Evolutionary conservation across 2,797 vertebrate species (phyloP), one percentile per base, ranked within the genome.

Genomic region (Etheostoma nigrum): DNA sequence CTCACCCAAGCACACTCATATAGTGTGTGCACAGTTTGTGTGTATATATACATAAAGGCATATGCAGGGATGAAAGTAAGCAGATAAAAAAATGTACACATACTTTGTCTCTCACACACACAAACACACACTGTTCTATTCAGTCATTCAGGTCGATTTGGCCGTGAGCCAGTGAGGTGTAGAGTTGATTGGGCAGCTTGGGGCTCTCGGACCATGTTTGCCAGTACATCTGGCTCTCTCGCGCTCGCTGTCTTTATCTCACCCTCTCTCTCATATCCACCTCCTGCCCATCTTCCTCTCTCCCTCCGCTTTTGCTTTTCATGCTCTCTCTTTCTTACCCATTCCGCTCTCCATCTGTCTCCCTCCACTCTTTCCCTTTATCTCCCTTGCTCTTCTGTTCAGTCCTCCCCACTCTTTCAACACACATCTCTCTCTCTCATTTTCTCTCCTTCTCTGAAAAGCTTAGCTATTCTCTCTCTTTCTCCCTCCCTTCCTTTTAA

Each of bases 401-500:
- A 51, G 62, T 82, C 68, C 51, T 63, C 66, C 40, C 62, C 75
- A 63, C 85, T 84, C 83, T 81, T 85, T 80, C 67, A 67, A 57
- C 71, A 6, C 73, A 30, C 67, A 44, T 73, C 75, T 58, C 74
- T 78, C 66, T 66, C 60, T 79, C 65, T 69, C 70, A 62, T 59
- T 74, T 63, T 61, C 71, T 79, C 76, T 49, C 64, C 72, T 82
- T 74, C 83, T 82, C 86, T 83, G 63, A 85, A 88, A 82, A 90
- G 92, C 93, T 92, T 90, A 85, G 88, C 83, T 76, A 87, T 89
- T 89, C 89, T 90, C 81, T 52, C 73, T 87, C 84, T 30, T 30
- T 79, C 76, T 88, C 80, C 78, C 89, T 72, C 80, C 84, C 83
- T 40, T 88, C 77, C 82, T 91, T 94, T 94, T 92, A 88, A 92